A percentile compares a stretch with the other conserved stretches of the same genome.
Conservation (phyloP, 2,797 vertebrate species). For the Acrossocheilus wenchowensis region DNA sequence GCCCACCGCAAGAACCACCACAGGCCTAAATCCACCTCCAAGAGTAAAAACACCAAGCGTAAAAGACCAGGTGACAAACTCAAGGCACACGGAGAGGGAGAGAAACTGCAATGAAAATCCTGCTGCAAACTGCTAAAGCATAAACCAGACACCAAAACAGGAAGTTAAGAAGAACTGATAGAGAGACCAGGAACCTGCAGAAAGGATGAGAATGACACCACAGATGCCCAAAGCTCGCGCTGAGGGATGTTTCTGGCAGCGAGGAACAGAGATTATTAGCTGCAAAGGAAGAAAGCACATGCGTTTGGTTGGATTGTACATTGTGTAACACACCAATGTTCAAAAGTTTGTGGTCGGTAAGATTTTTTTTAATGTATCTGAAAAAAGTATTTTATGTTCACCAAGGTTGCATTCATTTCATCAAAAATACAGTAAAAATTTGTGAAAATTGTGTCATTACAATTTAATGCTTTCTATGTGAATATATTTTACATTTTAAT, state of each 20-base stretch:
- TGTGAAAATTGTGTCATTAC: too few relatives aligned
- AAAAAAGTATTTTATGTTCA: neutral
- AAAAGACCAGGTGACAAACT: conserved; percentile 2
- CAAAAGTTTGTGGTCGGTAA: neutral
- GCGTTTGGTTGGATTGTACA: neutral
- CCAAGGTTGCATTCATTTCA: neutral
- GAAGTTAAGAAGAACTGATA: conserved; percentile 1
- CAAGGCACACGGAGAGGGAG: conserved; percentile 4
- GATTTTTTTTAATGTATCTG: neutral
- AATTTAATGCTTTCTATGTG: too few relatives aligned
- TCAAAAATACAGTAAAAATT: neutral
- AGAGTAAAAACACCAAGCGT: neutral
- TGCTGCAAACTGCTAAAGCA: conserved; percentile 7
- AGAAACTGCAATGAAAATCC: conserved; percentile 13
- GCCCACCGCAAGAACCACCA: neutral
- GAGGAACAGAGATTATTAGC: conserved; percentile 12
- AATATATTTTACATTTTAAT: neutral
- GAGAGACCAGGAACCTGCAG: conserved; percentile 48
- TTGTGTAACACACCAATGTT: neutral
- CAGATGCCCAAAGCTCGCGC: conserved; percentile 30
- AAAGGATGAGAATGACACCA: conserved; percentile 10
- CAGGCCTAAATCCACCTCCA: neutral
- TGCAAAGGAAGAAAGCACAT: conserved; percentile 38
- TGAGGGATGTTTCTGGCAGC: conserved; percentile 43
- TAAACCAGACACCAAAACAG: conserved; percentile 21